Conservation (phyloP, 2,113 vertebrate species). For the Cichladusa arquata region DNA sequence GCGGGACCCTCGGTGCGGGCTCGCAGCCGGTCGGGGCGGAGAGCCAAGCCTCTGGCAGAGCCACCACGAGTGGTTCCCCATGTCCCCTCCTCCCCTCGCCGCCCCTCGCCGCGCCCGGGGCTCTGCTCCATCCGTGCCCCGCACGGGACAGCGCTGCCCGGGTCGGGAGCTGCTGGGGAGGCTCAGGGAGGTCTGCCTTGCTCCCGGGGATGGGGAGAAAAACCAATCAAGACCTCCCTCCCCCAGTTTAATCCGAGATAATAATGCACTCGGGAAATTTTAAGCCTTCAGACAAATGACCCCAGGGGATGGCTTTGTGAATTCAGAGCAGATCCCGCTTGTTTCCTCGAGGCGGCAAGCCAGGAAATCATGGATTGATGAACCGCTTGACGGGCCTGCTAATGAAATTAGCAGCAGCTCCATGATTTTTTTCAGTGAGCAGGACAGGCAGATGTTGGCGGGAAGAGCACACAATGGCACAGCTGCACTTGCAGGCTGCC, state of each 20-base stretch:
- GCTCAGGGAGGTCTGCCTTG: neutral
- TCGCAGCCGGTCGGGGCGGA: neutral
- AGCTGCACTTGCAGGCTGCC: neutral
- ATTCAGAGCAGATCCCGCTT: constrained; percentile 26
- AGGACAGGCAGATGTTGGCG: neutral
- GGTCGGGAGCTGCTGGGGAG: neutral
- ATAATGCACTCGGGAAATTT: constrained; percentile 11
- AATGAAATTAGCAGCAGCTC: constrained; percentile 52
- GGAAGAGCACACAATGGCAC: neutral
- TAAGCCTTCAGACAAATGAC: constrained; percentile 10
- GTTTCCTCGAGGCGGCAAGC: neutral
- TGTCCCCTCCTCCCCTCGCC: neutral
- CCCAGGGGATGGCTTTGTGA: neutral
- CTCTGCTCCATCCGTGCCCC: neutral
- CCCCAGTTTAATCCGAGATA: neutral
- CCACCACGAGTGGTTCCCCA: accelerated
- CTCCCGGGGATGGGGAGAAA: neutral
- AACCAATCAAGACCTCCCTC: neutral
- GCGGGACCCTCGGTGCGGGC: neutral
- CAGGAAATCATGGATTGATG: constrained; percentile 38
- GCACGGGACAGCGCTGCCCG: no score
- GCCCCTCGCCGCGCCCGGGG: neutral
- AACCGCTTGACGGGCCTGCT: constrained; percentile 26
- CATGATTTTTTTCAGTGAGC: neutral
- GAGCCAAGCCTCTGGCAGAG: neutral